Conservation (phyloP, 2,888 invertebrate genomes). For the Marronus borbonicus region DNA sequence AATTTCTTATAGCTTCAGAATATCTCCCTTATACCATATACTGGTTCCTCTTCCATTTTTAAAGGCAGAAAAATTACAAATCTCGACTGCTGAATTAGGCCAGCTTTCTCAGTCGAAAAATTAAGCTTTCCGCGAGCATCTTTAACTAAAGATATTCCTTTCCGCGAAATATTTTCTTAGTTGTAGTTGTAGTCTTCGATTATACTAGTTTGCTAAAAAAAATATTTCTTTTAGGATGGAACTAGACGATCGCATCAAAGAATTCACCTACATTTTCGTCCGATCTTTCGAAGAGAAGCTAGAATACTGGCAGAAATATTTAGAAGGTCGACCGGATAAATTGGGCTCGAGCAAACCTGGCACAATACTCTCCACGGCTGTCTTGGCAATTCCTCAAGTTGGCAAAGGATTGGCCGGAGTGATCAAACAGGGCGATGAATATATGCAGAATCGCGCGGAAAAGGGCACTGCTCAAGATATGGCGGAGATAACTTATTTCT, state of each 20-base stretch:
- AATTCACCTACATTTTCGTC: slow-evolving; percentile 53
- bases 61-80: too few species aligned
- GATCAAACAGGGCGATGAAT: slow-evolving; percentile 49
- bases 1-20: too few species aligned
- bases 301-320: slow-evolving; percentile 47
- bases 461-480: slow-evolving; percentile 48
- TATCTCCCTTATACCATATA: too few species aligned
- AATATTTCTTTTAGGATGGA: slow-evolving; percentile 24
- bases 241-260: slow-evolving; percentile 32
- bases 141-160: too few species aligned
- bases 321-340: slow-evolving; percentile 50
- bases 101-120: too few species aligned
- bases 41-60: too few species aligned
- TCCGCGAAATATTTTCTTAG: too few species aligned
- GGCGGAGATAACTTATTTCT: slow-evolving; percentile 49
- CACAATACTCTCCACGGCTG: slow-evolving; percentile 43
- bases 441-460: slow-evolving; percentile 44
- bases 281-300: slow-evolving; percentile 51
- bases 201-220: too few species aligned
- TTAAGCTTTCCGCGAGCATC: too few species aligned
- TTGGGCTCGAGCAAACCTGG: slow-evolving; percentile 48
- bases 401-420: slow-evolving; percentile 48
- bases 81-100: too few species aligned
- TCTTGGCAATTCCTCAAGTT: slow-evolving; percentile 47
- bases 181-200: too few species aligned